Evolutionary conservation across 2,113 vertebrate genomes (phyloP).

Genomic region (Cyprinodon tularosa): DNA sequence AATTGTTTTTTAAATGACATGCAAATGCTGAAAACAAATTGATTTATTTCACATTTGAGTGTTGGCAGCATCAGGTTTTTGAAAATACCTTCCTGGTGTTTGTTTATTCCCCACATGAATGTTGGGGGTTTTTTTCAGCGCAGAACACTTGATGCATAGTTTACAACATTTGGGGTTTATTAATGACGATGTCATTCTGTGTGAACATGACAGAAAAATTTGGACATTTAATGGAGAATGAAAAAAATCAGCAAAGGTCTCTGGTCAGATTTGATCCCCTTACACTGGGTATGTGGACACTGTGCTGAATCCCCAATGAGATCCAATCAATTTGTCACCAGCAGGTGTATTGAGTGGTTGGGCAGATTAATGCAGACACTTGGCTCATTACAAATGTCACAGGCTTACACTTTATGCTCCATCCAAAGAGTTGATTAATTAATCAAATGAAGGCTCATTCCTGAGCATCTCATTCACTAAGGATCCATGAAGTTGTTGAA

Average conservation of each 20-base stretch:
- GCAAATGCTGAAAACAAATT: neutral
- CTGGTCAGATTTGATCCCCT: slow-evolving; percentile 8
- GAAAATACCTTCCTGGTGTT: neutral
- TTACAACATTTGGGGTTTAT: neutral
- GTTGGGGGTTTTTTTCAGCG: neutral
- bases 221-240: neutral
- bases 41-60: neutral
- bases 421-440: neutral
- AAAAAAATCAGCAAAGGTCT: slow-evolving; percentile 6
- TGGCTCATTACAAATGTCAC: slow-evolving; percentile 31
- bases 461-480: neutral
- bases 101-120: neutral
- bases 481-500: neutral
- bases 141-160: neutral
- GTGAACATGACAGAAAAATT: slow-evolving; percentile 7
- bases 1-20: neutral
- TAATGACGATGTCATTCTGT: neutral
- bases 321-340: slow-evolving; percentile 17
- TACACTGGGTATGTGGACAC: neutral
- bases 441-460: slow-evolving; percentile 2
- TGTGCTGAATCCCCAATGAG: slow-evolving; percentile 10
- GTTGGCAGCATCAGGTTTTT: neutral
- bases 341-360: slow-evolving; percentile 4
- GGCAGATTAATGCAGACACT: slow-evolving; percentile 22
- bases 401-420: slow-evolving; percentile 1